Conservation (phyloP, 2,113 vertebrate genomes). For the Cephalopholis sonnerati region DNA sequence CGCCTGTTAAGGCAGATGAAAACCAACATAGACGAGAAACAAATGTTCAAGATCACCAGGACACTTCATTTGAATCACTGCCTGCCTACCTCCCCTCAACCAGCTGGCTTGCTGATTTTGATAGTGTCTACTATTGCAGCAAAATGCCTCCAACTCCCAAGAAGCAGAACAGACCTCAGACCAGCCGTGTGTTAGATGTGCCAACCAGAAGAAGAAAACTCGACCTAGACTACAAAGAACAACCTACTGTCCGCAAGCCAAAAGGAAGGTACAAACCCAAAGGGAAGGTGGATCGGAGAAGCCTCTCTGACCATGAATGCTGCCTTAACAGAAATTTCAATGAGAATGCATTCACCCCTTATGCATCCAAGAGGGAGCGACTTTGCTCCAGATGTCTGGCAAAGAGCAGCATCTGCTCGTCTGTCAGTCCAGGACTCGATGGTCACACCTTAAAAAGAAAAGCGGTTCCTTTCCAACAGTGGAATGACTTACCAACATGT, state of each 20-base stretch:
- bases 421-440: constrained; percentile 38
- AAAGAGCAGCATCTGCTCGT: constrained; percentile 15
- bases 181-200: neutral
- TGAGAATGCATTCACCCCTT: constrained; percentile 26
- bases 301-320: constrained; percentile 71
- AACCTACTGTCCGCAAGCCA: neutral
- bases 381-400: constrained; percentile 77
- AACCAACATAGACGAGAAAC: constrained; percentile 12
- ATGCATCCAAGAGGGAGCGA: constrained; percentile 42
- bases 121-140: constrained; percentile 59
- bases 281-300: constrained; percentile 58
- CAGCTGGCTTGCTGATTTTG: constrained; percentile 79
- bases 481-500: constrained; percentile 66
- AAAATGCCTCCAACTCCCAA: constrained; percentile 59
- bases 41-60: constrained; percentile 55
- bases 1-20: neutral
- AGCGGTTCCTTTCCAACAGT: constrained; percentile 51
- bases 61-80: constrained; percentile 76
- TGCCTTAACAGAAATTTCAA: constrained; percentile 27
- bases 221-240: constrained; percentile 45
- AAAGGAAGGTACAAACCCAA: constrained; percentile 65
- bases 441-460: constrained; percentile 51
- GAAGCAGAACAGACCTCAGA: constrained; percentile 48
- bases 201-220: constrained; percentile 52
- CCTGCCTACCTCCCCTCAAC: constrained; percentile 79